phyloP scores from a whole-genome alignment of 2,888 invertebrate species.

The Andrena camellia region DNA sequence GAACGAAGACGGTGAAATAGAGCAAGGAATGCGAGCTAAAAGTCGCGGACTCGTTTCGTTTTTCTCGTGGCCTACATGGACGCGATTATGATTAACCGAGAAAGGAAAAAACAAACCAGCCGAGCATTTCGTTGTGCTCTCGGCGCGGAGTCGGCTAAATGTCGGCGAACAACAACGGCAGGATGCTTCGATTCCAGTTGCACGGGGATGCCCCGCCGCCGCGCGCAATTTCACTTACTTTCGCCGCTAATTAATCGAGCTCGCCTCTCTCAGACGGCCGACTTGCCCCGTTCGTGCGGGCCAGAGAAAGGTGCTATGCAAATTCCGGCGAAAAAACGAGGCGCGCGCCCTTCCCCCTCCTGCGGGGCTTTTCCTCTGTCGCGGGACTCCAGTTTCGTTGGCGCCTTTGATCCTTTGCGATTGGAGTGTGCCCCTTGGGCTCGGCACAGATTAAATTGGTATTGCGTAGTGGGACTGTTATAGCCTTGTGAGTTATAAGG shows the following conservation, averaged over 20 bases:
- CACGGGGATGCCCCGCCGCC: constrained; percentile 46
- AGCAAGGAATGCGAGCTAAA: constrained; percentile 26
- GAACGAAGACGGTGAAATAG: constrained; percentile 26
- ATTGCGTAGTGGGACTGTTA: no score
- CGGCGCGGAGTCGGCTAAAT: background rate
- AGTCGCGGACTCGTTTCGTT: constrained; percentile 23
- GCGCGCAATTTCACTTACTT: constrained; percentile 76
- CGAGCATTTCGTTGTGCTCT: background rate
- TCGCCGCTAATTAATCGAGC: constrained; percentile 77
- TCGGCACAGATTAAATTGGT: no score
- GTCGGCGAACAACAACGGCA: background rate
- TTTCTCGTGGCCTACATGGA: constrained; percentile 48
- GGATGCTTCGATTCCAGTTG: constrained; percentile 21
- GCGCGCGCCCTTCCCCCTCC: constrained; percentile 27
- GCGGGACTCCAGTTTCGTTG: constrained; percentile 31
- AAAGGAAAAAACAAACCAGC: constrained; percentile 20
- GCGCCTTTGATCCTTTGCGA: constrained; percentile 30
- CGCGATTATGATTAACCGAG: constrained; percentile 51
- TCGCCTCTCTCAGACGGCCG: constrained; percentile 49
- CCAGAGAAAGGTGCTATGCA: constrained; percentile 54
- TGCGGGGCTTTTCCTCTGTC: constrained; percentile 7
- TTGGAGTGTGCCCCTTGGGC: background rate
- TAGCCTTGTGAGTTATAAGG: no score
- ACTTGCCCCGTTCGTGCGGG: constrained; percentile 38
- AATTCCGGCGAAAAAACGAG: constrained; percentile 52